Base-by-base conservation (phyloP, 2,797 vertebrate species). In the Microctenopoma stevenorrisi region DNA sequence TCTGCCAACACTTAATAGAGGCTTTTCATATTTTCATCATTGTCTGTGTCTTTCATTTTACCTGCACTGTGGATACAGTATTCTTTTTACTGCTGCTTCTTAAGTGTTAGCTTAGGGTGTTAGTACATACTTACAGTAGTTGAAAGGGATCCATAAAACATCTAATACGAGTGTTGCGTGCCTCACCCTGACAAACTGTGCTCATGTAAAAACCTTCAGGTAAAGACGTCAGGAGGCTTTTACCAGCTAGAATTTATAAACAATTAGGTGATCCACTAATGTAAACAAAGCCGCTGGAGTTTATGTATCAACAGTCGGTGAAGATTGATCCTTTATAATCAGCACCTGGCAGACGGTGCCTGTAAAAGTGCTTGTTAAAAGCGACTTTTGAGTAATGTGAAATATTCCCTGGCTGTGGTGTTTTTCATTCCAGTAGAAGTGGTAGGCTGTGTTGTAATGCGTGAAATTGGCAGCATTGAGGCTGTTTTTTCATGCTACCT, bases 1-100 rank as follows among this genome's bases (percentile, higher is more conserved):
- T 18, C 74, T 92, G 92, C 93, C 92, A 93, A 82, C 63, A 73
- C 81, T 87, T 91, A 91, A 93, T 91, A 81, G 81, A 82, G 79
- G 78, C 81, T 91, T 92, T 93, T 92, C 82, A 91, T 89, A 78
- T 91, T 89, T 90, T 82, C 72, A 75, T 76, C 72, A 78, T 81
- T 79, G 81, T 76, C 66, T 71, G 18, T 64, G 60, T 79, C 85
- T 92, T 92, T 93, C 71, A 91, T 92, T 92, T 86, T 82, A 79
- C 68, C 76, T 86, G 37, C 83, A 70, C 83, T 53, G 72, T 91
- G 88, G 85, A 82, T 89, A 79, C 60, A 52, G 50, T 47, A 46
- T 62, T 79, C 68, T 56, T 90, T 84, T 77, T 83, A 63, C 75
- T 73, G 68, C 67, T 76, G 47, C 70, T 75, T 58, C 44, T 82